Evolutionary conservation across 2,113 vertebrate species (phyloP), one percentile per base, ranked within the genome.

Genomic region (Macaca mulatta): DNA sequence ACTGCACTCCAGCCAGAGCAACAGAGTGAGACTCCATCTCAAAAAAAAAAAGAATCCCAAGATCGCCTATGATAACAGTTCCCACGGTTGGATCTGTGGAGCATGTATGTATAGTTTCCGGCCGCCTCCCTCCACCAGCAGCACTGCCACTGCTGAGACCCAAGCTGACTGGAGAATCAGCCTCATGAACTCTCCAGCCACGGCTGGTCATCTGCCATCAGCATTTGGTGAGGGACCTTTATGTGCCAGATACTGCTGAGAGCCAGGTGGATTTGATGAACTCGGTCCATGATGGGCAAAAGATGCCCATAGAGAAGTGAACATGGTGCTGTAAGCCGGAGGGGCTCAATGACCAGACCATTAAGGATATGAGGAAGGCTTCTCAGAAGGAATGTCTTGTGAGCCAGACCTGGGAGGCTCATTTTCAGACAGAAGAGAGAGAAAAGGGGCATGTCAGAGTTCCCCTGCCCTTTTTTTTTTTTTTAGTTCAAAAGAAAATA

Each of bases 51-150:
- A 55, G 40, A 59, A 86, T 59, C 48, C 52, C 70, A 72, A 5
- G 67, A 11, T 74, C 6, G 0, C 32, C 67, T 69, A 3, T 69
- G 17, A 16, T n/a, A 32, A 10, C 50, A n/a, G 23, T 32, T 48
- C 20, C 72, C 40, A 20, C 14, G 55, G 72, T 0, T 81, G 84
- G 30, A 45, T 64, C 72, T 25, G 25, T 38, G 85, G n/a, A 40
- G 40, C 72, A 11, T 4, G 2, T 3, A 88, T 18, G 2, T n/a
- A 1, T 8, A 1, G 30, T 67, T 55, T n/a, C 20, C 64, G 22
- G 11, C 23, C 3, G 16, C 32, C 11, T 2, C 69, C 69, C 22
- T 3, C 22, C 45, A 2, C 38, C 27, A 5, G 13, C 0, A 0
- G 14, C 78, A 14, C 40, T 3, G n/a, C 35, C 17, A 22, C 86